Evolutionary conservation across 2,888 invertebrate species (phyloP), one percentile per base, ranked within the genome.

Genomic region (Leucophenga montana): DNA sequence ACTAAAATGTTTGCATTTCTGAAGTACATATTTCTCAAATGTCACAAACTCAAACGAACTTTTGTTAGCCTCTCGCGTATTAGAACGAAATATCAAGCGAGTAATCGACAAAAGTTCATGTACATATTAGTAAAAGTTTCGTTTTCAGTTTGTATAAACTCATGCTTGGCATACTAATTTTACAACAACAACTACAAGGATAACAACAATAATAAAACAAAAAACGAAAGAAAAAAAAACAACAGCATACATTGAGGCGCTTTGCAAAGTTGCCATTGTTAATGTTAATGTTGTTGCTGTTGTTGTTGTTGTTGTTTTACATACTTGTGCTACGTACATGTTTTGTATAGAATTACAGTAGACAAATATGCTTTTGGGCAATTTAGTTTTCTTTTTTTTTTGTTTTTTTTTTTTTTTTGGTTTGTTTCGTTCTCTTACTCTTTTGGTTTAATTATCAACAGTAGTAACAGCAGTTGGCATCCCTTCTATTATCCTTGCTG

Each of bases 281-380:
- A 53, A 50, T 68, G 53, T 61, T 18, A 22, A 46, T 67, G 50
- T 65, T 53, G 69, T 59, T 70, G 18, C 48, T 66, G 66, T 31
- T 59, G 61, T 27, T 66, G 68, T 16, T 75, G 33, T 57, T 67
- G 71, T 39, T 39, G 39, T 39, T 5, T 1, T 39, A 39, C 39
- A 11, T 39, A 39, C 39, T 39, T 39, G 39, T 39, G 8, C 11
- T 39, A 57, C 22, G 50, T 71, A 64, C 44, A 57, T 59, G 33
- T 61, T 44, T 13, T 67, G 57, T 69, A 57, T 66, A 67, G 68
- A 70, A 67, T 75, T 54, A 66, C 33, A 11, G 33, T n/a, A 54
- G 27, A 53, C 53, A 54, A 22, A 66, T 66, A 53, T 33, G 16
- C 22, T 66, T 66, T 66, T 14, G 65, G 22, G n/a, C 33, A 20